phyloP scores from a whole-genome alignment of 2,888 invertebrate genomes.

The Myathropa florea region DNA sequence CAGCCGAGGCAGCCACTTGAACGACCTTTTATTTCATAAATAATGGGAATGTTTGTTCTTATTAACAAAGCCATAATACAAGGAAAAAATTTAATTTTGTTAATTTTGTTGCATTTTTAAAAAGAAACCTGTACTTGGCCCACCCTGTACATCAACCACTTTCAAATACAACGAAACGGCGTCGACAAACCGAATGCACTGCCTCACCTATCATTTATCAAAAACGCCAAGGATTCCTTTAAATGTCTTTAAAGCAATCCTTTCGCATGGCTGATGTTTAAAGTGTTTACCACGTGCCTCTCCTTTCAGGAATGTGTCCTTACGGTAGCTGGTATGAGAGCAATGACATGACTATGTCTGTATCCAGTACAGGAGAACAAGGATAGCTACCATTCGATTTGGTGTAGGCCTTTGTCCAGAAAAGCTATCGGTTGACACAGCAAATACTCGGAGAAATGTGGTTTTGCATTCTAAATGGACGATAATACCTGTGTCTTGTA shows the following conservation, averaged over 20 bases:
- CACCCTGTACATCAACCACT: no score
- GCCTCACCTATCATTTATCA: neutral
- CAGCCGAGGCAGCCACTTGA: no score
- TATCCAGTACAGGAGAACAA: slow-evolving; percentile 13
- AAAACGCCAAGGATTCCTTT: neutral
- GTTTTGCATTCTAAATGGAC: slow-evolving; percentile 58
- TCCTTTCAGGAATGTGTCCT: neutral
- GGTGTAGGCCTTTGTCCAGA: slow-evolving; percentile 34
- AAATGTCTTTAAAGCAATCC: neutral
- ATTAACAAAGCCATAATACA: no score
- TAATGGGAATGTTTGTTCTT: no score
- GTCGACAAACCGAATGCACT: no score
- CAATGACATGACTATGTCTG: neutral
- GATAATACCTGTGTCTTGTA: slow-evolving; percentile 7
- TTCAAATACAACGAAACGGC: no score
- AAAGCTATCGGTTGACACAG: slow-evolving; percentile 15
- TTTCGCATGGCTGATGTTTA: neutral
- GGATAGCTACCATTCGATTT: slow-evolving; percentile 21
- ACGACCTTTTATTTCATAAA: no score
- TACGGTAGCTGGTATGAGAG: neutral
- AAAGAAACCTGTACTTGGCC: no score
- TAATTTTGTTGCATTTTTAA: no score
- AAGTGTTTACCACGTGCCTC: slow-evolving; percentile 1
- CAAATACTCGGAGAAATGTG: slow-evolving; percentile 52
- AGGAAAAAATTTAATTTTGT: no score